Evolutionary conservation across 2,113 vertebrate species (phyloP), one percentile per base, ranked within the genome.

Genomic region (Centropristis striata): DNA sequence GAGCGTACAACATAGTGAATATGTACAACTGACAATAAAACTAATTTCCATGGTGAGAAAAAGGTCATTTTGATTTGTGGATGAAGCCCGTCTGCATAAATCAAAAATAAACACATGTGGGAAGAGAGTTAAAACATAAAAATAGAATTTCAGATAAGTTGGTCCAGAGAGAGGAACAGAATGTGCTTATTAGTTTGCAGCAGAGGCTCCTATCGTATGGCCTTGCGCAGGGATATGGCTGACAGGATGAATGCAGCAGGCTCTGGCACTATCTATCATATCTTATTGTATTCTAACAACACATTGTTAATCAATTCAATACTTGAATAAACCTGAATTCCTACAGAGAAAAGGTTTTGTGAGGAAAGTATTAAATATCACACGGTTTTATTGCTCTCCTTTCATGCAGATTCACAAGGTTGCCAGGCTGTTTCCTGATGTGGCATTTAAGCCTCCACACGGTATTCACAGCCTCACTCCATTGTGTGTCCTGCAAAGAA

Each of bases 261-360:
- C 74, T 80, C 53, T 73, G 64, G 21, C 73, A 59, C 61, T 72
- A 80, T 86, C 79, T 81, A 65, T 83, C 75, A 78, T 12, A 78
- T 87, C 75, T 80, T 58, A 87, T 85, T 91, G 79, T 92, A n/a
- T 67, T 75, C 13, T n/a, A 84, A 85, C 86, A 80, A 88, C 53
- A 71, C 73, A 87, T 81, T 86, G 87, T 88, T 86, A 74, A 88
- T 88, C 75, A 53, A 83, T 86, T 88, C 85, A 90, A 86, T 84
- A 71, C 71, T 46, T 81, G 77, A 85, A 80, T 82, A 75, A 82
- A 86, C 55, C 85, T 57, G 57, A 58, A 81, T 70, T 71, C 86
- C 77, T 64, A 64, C 58, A 74, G 42, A 88, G 66, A 80, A 86
- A 82, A 66, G 71, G 54, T 84, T 92, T 90, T 88, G 88, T 87